Base-by-base conservation (phyloP, 2,113 vertebrate species). In the Artemisiospiza belli region DNA sequence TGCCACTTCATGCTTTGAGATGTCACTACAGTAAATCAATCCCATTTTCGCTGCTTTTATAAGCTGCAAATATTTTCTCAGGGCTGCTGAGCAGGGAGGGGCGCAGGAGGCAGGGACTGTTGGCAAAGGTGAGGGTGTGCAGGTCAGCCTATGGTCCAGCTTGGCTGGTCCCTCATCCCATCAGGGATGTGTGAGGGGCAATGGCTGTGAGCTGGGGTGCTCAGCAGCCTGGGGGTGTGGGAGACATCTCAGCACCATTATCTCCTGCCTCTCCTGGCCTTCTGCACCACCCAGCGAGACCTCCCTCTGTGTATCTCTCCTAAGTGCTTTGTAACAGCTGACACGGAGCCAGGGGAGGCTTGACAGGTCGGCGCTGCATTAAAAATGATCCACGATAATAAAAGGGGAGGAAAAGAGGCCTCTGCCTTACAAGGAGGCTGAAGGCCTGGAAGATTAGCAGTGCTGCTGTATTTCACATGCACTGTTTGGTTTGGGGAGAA, bases 401-500 rank as follows among this genome's bases (percentile, higher is more conserved):
- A 81, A 86, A 86, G 47, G 58, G 69, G 76, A 83, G 61, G 83
- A 44, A 77, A 49, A 81, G 80, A 75, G 62, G 72, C 22, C 0
- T 0, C 51, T 83, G 27, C 25, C 43, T 69, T 16, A 35, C 37
- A 17, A 46, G 63, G 47, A 88, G 67, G 18, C 80, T 46, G 61
- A 76, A 77, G 80, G 80, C 37, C 7, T 0, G 9, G 59, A 23
- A 91, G 20, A 54, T 49, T n/a, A 73, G 47, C 63, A 37, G 68
- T 4, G 3, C 37, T 5, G 27, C 55, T n/a, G 9, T 2, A 9
- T 6, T 0, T 2, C 30, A 44, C 3, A 3, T 0, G 0, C 0
- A 0, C 52, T 9, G 4, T 7, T 30, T 30, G 46, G 7, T 21
- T 5, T 27, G 46, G 41, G 76, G 19, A 75, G 77, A 33, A 43